Base-by-base conservation (phyloP, 1,140 invertebrate species). In the Nasonia longicornis region DNA sequence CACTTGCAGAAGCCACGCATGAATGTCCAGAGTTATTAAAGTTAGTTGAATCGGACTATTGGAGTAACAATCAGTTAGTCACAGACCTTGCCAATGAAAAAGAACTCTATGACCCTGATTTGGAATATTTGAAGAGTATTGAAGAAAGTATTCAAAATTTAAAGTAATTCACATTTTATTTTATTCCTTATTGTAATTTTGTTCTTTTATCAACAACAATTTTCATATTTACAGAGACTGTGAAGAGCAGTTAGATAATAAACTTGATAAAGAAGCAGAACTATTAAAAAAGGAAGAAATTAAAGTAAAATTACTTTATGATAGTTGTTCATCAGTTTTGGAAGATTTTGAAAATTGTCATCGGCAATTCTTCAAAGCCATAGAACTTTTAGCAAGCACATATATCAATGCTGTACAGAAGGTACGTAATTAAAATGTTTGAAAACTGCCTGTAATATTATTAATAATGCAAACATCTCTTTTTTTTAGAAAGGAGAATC, bases 1-100 rank as follows among this genome's bases (percentile, higher is more conserved):
- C 86, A 52, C 72, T 91, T 0, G 80, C 85, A 73, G 82, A 88
- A 81, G 85, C 84, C 0, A 84, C 86, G 8, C 85, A 72, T 80
- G 83, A 89, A 72, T 87, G 81, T 81, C 89, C 89, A 11, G 87
- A 90, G 72, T 76, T 91, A 42, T 76, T 88, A 35, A 79, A 86
- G 29, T 80, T 87, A 38, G 67, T 87, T 29, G 20, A 79, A 71
- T 81, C 80, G 0, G 84, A 90, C 74, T 79, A 82, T 14, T 45
- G 31, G 7, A 64, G 77, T 78, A 79, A 80, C 6, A 76, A 84
- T 67, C 74, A 86, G 72, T 66, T 85, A 8, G 45, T 83, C 10
- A 10, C 45, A 11, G 82, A 86, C 35, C 86, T 85, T 63, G 77
- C 87, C 77, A 35, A 8, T n/a, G 82, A 88, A 74, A 89, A 88